Evolutionary conservation across 2,113 vertebrate species (phyloP).

Genomic region (Myotis lucifugus): DNA sequence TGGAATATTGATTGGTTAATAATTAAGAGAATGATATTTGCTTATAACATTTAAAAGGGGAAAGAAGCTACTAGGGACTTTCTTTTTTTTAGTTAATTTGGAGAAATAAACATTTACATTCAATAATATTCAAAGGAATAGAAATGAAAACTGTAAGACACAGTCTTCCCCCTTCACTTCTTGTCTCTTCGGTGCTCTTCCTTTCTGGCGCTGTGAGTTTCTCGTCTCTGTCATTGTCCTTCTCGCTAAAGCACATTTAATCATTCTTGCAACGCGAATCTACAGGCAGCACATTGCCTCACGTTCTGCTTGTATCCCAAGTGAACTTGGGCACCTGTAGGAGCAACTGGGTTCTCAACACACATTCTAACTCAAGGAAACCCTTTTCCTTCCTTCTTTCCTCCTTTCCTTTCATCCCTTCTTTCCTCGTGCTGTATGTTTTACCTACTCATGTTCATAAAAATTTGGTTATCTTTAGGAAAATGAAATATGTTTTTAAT

Average conservation of each 20-base stretch:
- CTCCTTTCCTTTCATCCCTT: neutral
- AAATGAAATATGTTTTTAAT: slow-evolving; percentile 37
- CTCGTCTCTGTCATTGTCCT: neutral
- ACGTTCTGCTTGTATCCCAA: neutral
- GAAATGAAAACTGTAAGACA: neutral
- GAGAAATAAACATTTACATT: neutral
- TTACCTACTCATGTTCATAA: neutral
- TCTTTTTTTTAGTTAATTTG: neutral
- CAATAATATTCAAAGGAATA: neutral
- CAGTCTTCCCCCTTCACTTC: neutral
- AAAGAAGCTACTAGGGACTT: neutral
- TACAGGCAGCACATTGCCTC: neutral
- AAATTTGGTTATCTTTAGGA: slow-evolving; percentile 60
- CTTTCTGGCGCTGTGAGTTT: neutral
- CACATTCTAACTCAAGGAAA: neutral
- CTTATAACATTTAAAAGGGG: neutral
- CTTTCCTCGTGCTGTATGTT: neutral
- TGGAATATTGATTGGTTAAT: neutral
- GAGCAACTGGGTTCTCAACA: neutral
- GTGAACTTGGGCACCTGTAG: neutral
- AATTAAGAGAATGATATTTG: neutral
- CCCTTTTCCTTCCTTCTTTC: neutral
- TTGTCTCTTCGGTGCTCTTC: neutral
- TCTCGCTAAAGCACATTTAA: neutral
- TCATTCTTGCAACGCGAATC: neutral